These are phyloP conservation scores for Diceros bicornis DNA, from an alignment of 2,797 vertebrate genomes.

Conservation along the genomic window DNA sequence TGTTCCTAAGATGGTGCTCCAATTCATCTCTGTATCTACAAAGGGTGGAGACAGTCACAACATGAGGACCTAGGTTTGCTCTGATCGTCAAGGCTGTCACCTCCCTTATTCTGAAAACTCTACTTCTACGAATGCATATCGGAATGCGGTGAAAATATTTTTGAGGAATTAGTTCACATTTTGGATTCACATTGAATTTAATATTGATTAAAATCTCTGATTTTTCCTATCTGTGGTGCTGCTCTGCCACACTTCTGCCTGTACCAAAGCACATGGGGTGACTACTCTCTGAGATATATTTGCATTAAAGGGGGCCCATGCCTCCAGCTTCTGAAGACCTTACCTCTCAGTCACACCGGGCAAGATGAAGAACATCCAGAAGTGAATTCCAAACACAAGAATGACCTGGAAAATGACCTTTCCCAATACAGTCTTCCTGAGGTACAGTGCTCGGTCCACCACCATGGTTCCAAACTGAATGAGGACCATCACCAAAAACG, in stretches of 20 bases:
- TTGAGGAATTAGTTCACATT: neutral
- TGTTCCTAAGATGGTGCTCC: no score
- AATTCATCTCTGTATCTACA: neutral
- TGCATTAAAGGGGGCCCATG: neutral
- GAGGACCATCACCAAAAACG: constrained; percentile 98
- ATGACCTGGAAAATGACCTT: constrained; percentile 99
- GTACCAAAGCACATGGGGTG: no score
- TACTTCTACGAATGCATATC: neutral
- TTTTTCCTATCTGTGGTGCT: neutral
- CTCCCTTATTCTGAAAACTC: neutral
- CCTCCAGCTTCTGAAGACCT: neutral
- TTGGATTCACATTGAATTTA: neutral
- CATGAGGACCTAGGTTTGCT: neutral
- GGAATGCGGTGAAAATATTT: neutral
- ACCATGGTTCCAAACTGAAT: constrained; percentile 99
- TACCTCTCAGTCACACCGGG: constrained; percentile 97
- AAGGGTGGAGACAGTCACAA: neutral
- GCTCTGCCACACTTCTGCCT: neutral
- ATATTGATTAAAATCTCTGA: neutral
- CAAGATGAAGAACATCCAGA: constrained; percentile 99
- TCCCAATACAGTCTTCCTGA: constrained; percentile 97
- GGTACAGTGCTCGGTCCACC: constrained; percentile 98
- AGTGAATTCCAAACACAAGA: constrained; percentile 98
- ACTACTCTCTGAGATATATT: neutral
- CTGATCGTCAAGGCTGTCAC: neutral